Evolutionary conservation across 2,113 vertebrate species (phyloP), one percentile per base, ranked within the genome.

Genomic region (Crotalus viridis): DNA sequence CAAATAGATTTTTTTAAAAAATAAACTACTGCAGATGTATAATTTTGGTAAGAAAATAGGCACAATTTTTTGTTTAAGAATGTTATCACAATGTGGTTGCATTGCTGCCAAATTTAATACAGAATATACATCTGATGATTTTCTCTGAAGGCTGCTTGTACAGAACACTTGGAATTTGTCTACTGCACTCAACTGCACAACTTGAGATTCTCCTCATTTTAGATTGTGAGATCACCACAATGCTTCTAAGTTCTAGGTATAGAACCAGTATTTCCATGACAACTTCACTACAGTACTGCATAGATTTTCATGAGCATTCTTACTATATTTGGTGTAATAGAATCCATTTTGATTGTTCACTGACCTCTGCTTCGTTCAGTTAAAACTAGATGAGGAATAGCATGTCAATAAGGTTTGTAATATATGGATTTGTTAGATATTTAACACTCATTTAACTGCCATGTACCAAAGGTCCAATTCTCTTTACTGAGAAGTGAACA

Each of bases 251-350:
- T 93, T 93, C 90, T 85, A 91, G 43, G 56, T 12, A 59, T 10
- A 46, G 74, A 94, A 89, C 9, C 85, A 85, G 90, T 56, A 55
- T 94, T 91, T 61, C 94, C 94, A 94, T 95, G 94, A 92, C 95
- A 95, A 95, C 93, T 64, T 69, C 33, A 85, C 57, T 5, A 55
- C 88, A 94, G 92, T 91, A 95, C 95, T 93, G 92, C 93, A 92
- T 10, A 57, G 92, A 57, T 74, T 54, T 93, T 90, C 55, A 26
- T 90, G 87, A 43, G 7, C 15, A 43, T 81, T 81, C 74, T 81
- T 81, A 81, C 33, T 81, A 33, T 21, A 87, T 57, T 94, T 93
- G 61, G 28, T 85, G 51, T 33, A 85, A 91, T 69, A 52, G 21
- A 93, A 90, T 93, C 61, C 61, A 85, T 21, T 10, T 69, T 86